Evolutionary conservation across 1,140 invertebrate genomes (phyloP).

Genomic region (Scaptomyza pallida): DNA sequence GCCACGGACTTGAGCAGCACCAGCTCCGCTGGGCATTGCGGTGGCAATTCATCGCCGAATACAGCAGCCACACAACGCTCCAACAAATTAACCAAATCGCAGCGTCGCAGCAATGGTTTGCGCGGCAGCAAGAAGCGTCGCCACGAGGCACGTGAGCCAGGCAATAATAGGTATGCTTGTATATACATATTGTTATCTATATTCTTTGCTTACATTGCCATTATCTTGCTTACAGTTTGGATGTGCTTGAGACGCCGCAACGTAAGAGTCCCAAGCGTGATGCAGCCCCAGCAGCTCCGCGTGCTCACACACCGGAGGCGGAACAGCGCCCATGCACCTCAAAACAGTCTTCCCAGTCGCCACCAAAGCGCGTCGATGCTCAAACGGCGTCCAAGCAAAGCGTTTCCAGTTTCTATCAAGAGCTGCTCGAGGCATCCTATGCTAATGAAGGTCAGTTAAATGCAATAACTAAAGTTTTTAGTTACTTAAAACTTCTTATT

Average conservation of each 20-base stretch:
- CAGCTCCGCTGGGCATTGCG: conserved; percentile 72
- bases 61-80: conserved; percentile 46
- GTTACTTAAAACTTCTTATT: neutral
- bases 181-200: neutral
- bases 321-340: conserved; percentile 77
- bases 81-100: conserved; percentile 55
- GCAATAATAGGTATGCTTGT: conserved; percentile 43
- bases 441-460: conserved; percentile 65
- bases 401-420: conserved; percentile 77
- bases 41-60: conserved; percentile 58
- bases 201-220: neutral
- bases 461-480: too few relatives aligned
- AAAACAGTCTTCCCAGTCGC: conserved; percentile 70
- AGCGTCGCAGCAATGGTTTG: conserved; percentile 51
- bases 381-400: conserved; percentile 45
- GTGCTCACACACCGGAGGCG: conserved; percentile 65
- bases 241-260: conserved; percentile 49
- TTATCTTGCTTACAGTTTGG: conserved; percentile 22
- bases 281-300: conserved; percentile 33
- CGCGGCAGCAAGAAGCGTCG: conserved; percentile 70
- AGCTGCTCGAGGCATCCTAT: conserved; percentile 80
- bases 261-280: conserved; percentile 72
- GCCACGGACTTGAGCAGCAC: conserved; percentile 83
- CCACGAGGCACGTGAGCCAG: conserved; percentile 59
- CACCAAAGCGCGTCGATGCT: conserved; percentile 50